Evolutionary conservation across 2,113 vertebrate genomes (phyloP).

Genomic region (Mustelus asterias): DNA sequence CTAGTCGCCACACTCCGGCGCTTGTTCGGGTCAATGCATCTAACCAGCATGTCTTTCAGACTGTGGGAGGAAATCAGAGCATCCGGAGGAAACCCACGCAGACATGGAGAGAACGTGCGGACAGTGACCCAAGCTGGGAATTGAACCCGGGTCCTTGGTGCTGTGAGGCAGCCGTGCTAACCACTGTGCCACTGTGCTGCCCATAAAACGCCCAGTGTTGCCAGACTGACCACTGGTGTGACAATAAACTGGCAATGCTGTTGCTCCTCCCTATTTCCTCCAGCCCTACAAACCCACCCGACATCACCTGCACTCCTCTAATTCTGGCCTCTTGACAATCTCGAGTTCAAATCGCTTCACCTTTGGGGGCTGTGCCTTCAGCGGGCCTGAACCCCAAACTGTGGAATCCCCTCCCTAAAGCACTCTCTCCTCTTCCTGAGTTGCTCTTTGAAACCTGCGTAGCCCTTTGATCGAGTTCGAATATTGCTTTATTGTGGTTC

Average conservation of each 20-base stretch:
- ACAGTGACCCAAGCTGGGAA: too few relatives aligned
- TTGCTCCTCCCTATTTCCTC: background rate
- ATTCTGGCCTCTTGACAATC: background rate
- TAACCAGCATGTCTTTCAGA: too few relatives aligned
- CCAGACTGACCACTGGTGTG: background rate
- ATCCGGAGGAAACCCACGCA: too few relatives aligned
- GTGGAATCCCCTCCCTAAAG: background rate
- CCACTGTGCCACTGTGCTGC: too few relatives aligned
- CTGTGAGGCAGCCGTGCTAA: too few relatives aligned
- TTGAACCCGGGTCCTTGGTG: too few relatives aligned
- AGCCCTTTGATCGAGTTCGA: background rate
- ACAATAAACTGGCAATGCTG: background rate
- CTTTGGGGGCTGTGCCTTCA: background rate
- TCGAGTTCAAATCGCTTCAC: background rate
- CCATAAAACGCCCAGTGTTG: too few relatives aligned
- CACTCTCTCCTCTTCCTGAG: background rate
- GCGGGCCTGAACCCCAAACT: background rate
- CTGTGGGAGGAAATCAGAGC: too few relatives aligned
- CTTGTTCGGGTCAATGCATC: too few relatives aligned
- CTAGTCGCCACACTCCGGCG: too few relatives aligned
- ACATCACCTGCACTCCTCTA: background rate
- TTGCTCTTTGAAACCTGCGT: background rate
- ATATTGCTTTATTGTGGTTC: background rate
- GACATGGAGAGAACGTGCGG: too few relatives aligned
- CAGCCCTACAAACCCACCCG: background rate